These are phyloP conservation scores for Apodemia hepburni DNA, from an alignment of 2,888 invertebrate genomes.

Conservation along the genomic window DNA sequence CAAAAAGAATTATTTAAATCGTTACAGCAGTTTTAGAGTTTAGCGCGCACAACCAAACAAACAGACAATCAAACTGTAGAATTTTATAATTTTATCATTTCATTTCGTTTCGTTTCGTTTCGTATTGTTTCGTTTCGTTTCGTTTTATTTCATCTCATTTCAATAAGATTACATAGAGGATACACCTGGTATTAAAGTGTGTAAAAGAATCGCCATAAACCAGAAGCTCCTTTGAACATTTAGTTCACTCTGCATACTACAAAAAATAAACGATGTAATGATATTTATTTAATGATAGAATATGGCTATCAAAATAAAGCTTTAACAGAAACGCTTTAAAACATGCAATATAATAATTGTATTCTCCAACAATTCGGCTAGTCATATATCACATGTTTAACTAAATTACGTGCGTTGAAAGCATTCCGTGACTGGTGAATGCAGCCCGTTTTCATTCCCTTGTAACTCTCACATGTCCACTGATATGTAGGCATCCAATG, in stretches of 20 bases:
- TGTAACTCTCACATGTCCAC: slow-evolving; percentile 47
- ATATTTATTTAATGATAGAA: not conserved
- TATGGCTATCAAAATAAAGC: not conserved
- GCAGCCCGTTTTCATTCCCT: slow-evolving; percentile 54
- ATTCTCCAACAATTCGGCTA: slow-evolving; percentile 71
- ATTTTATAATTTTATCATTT: too few species aligned
- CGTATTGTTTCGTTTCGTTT: too few species aligned
- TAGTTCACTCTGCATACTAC: not conserved
- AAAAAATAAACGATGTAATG: not conserved
- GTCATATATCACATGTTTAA: slow-evolving; percentile 78
- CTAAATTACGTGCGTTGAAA: slow-evolving; percentile 76
- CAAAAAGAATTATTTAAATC: too few species aligned
- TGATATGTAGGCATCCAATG: slow-evolving; percentile 54
- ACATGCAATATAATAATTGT: slow-evolving; percentile 28
- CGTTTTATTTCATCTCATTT: too few species aligned
- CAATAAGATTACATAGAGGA: too few species aligned
- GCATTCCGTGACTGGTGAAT: slow-evolving; percentile 65
- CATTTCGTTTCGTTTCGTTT: too few species aligned
- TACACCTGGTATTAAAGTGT: too few species aligned
- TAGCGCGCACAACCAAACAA: too few species aligned
- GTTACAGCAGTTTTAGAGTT: too few species aligned
- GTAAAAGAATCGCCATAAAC: too few species aligned
- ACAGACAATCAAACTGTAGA: too few species aligned
- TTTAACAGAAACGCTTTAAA: not conserved
- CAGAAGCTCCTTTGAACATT: not conserved